These are phyloP conservation scores for Vanacampus margaritifer DNA, from an alignment of 2,113 vertebrate genomes.

Conservation along the genomic window DNA sequence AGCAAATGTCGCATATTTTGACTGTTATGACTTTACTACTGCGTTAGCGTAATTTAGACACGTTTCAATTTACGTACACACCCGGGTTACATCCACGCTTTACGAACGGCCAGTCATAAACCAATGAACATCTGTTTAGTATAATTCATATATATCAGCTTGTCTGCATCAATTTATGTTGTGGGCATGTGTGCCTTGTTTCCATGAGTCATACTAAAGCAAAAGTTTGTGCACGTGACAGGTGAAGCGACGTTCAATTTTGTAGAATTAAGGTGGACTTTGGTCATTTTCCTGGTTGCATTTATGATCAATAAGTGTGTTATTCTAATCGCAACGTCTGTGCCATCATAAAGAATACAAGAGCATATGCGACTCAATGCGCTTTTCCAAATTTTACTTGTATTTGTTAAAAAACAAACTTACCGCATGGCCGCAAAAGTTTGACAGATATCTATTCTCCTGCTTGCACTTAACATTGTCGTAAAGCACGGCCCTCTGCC, in stretches of 20 bases:
- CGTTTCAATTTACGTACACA: too few species aligned
- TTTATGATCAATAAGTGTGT: too few species aligned
- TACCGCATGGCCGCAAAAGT: not conserved
- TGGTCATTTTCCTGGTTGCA: too few species aligned
- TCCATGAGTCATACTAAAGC: not conserved
- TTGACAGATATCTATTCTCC: not conserved
- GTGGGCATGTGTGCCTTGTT: too few species aligned
- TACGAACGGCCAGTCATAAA: too few species aligned
- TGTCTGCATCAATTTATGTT: not conserved
- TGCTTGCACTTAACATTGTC: not conserved
- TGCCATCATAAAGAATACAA: not conserved
- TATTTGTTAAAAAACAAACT: not conserved
- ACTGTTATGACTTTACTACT: too few species aligned
- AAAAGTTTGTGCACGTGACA: not conserved
- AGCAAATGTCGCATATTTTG: too few species aligned
- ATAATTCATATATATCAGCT: too few species aligned
- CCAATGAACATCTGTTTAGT: too few species aligned
- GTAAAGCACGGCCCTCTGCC: not conserved
- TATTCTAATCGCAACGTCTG: not conserved
- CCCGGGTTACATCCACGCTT: too few species aligned
- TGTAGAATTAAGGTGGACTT: too few species aligned
- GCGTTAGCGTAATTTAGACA: too few species aligned
- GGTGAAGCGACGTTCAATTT: not conserved
- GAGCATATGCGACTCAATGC: not conserved
- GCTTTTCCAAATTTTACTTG: not conserved